These are phyloP conservation scores for Heliconius eleuchia DNA, from an alignment of 1,140 invertebrate genomes.

Conservation along the genomic window DNA sequence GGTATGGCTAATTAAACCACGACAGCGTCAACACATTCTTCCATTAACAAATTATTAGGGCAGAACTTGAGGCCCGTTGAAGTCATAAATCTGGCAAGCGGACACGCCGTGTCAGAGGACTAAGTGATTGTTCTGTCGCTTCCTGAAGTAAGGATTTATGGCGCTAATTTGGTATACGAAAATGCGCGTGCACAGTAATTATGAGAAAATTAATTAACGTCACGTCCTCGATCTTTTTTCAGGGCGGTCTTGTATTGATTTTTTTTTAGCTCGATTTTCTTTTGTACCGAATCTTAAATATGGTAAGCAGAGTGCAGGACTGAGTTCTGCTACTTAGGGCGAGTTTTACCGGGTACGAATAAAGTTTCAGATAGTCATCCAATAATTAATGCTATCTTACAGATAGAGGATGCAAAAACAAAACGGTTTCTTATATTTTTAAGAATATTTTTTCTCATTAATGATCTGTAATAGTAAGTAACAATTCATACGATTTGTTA, in stretches of 20 bases:
- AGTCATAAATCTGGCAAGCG: not conserved
- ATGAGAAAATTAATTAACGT: slow-evolving; percentile 7
- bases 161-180: not conserved
- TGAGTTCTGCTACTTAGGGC: no score
- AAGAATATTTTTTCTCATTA: no score
- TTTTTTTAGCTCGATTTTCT: not conserved
- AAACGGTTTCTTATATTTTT: no score
- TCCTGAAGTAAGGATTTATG: slow-evolving; percentile 7
- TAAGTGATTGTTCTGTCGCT: not conserved
- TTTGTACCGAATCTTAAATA: no score
- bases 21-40: not conserved
- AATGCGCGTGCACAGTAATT: not conserved
- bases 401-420: no score
- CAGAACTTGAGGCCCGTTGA: not conserved
- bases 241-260: not conserved
- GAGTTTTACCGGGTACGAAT: no score
- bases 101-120: slow-evolving; percentile 3
- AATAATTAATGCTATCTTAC: no score
- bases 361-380: no score
- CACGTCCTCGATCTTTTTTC: not conserved
- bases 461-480: no score
- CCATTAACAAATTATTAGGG: not conserved
- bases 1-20: not conserved
- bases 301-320: no score
- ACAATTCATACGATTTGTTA: no score